Evolutionary conservation across 2,113 vertebrate species (phyloP), one percentile per base, ranked within the genome.

Genomic region (Thermophis baileyi): DNA sequence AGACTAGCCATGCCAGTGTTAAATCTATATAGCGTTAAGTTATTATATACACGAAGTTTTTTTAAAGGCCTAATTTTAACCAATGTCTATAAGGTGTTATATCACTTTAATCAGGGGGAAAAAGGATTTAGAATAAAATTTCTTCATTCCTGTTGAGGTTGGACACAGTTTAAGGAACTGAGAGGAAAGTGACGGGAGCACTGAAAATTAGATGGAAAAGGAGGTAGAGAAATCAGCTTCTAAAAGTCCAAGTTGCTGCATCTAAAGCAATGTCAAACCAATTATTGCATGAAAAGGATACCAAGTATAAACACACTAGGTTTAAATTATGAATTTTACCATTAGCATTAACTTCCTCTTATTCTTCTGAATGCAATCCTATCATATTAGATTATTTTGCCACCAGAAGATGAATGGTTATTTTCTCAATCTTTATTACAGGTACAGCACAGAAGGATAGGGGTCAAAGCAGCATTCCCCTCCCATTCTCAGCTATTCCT

Each of bases 1-100:
- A 97, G 94, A 95, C 94, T 95, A 93, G 96, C 93, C 93, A 94
- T 92, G 94, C 94, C 96, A 95, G 30, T 94, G 93, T 94, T 97
- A 96, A 97, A 95, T 95, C 87, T 94, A 94, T 94, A 96, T 14
- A 81, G 87, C 89, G 93, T 89, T 95, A 96, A 96, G 94, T 94
- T 94, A 92, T 94, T 94, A 93, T 89, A 91, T 89, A 96, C 94
- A 94, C 14, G 91, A 97, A 96, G 22, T 74, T 92, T 91, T 90
- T 93, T 95, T 94, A 90, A 94, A 74, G 89, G 93, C 92, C 54
- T 96, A 74, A 92, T 96, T 95, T 93, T 94, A 95, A 95, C 93
- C 93, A 90, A 88, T 87, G 91, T 93, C 90, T 30, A 85, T 6
- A 91, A 25, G 47, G 94, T 8, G 93, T 91, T 46, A 94, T n/a